Percentiles rank a stretch among this genome's conserved stretches.
Conservation (phyloP, 2,888 invertebrate species). For the Beris morrisii region DNA sequence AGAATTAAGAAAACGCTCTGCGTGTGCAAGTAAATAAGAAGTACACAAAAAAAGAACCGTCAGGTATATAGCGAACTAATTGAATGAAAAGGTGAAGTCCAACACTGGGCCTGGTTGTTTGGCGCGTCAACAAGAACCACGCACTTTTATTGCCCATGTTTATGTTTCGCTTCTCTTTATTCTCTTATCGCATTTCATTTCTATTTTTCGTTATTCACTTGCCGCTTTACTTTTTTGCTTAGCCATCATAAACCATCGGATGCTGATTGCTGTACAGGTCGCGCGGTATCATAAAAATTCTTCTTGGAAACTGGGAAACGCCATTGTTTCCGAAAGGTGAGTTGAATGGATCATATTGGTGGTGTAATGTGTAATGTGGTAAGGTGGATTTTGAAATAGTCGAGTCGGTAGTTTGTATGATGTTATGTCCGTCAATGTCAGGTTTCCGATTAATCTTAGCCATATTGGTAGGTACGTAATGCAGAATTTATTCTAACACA, state of each 20-base stretch:
- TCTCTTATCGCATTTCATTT: background rate
- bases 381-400: too few species aligned
- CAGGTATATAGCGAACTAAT: slow-evolving; percentile 29
- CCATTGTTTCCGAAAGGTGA: too few species aligned
- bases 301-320: too few species aligned
- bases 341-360: too few species aligned
- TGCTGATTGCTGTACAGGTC: too few species aligned
- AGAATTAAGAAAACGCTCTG: background rate
- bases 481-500: too few species aligned
- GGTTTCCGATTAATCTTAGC: too few species aligned
- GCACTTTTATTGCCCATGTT: slow-evolving; percentile 25
- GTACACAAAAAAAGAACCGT: slow-evolving; percentile 8
- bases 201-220: background rate
- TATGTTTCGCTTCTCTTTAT: slow-evolving; percentile 3
- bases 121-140: slow-evolving; percentile 19
- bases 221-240: slow-evolving; percentile 1
- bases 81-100: slow-evolving; percentile 37
- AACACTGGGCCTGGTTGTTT: slow-evolving; percentile 18
- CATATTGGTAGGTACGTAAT: too few species aligned
- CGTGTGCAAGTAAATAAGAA: slow-evolving; percentile 21
- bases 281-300: too few species aligned
- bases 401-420: too few species aligned
- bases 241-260: background rate
- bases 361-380: too few species aligned
- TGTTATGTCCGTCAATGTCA: too few species aligned